A percentile compares a stretch with the other conserved stretches of the same genome.
Conservation (phyloP, 2,888 invertebrate genomes). For the Hololepta plana region DNA sequence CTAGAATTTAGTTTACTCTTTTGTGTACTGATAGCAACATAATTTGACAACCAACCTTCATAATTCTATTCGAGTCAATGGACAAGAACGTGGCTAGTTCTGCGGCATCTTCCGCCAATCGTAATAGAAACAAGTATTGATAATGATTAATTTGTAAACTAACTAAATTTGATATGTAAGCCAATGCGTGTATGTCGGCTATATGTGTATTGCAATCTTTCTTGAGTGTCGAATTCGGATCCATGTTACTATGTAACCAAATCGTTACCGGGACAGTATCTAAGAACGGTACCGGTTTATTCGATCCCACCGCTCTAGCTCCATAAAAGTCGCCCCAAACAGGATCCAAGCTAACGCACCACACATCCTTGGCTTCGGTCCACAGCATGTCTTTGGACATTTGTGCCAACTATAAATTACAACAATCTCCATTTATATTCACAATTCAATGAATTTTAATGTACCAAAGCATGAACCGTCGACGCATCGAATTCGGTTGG, state of each 20-base stretch:
- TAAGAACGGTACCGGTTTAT: conserved; percentile 58
- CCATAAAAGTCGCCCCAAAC: conserved; percentile 88
- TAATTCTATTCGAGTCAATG: conserved; percentile 56
- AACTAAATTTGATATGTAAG: conserved; percentile 66
- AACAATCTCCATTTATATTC: conserved; percentile 3
- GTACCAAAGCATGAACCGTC: conserved; percentile 19
- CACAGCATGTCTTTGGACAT: conserved; percentile 36
- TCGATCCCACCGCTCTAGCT: conserved; percentile 54
- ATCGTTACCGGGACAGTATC: conserved; percentile 76
- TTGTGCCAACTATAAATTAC: conserved; percentile 18
- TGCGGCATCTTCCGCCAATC: conserved; percentile 63
- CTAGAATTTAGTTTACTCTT: conserved; percentile 13
- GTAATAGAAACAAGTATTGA: conserved; percentile 75
- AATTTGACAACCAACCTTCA: too few species aligned
- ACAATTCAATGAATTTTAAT: conserved; percentile 5
- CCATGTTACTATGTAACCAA: conserved; percentile 48
- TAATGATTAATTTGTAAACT: conserved; percentile 87
- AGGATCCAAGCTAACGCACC: conserved; percentile 77
- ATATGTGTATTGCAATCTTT: conserved; percentile 14
- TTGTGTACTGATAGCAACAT: too few species aligned
- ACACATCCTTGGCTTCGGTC: conserved; percentile 74
- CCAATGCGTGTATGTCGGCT: conserved; percentile 62
- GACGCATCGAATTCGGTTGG: conserved; percentile 20
- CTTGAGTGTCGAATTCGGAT: conserved; percentile 24
- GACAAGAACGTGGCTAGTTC: conserved; percentile 66